Percentiles rank a stretch among this genome's conserved stretches.
phyloP scores from a whole-genome alignment of 1,140 invertebrate genomes.

The Caenorhabditis latens region DNA sequence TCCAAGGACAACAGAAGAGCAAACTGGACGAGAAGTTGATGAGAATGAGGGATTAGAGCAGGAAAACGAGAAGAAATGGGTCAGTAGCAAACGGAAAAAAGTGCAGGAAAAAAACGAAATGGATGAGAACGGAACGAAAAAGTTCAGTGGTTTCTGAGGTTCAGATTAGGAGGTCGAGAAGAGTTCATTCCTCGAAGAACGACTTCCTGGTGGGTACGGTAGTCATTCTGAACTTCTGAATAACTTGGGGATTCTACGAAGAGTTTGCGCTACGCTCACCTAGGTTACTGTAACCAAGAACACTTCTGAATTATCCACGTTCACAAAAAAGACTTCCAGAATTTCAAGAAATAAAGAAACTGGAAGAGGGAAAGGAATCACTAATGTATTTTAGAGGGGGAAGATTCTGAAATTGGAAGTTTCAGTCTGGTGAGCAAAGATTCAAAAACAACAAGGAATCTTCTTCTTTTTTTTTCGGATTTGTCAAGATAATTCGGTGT shows the following conservation, averaged over 20 bases:
- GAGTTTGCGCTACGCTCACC: too few species aligned
- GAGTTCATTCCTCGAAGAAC: not conserved
- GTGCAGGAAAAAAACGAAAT: not conserved
- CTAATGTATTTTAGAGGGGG: too few species aligned
- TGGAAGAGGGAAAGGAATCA: too few species aligned
- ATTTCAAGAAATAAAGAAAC: too few species aligned
- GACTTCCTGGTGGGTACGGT: too few species aligned
- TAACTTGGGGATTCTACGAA: too few species aligned
- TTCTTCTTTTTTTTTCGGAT: not conserved
- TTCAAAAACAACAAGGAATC: not conserved
- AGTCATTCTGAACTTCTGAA: too few species aligned
- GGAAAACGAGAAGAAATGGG: not conserved
- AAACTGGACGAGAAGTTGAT: slow-evolving; percentile 24
- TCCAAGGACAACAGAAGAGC: slow-evolving; percentile 31
- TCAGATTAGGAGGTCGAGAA: not conserved
- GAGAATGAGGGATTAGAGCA: slow-evolving; percentile 51
- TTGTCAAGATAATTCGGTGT: not conserved
- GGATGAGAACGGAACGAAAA: not conserved
- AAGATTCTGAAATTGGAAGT: not conserved
- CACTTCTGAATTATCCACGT: too few species aligned
- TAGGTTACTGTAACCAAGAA: too few species aligned
- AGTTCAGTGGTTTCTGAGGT: slow-evolving; percentile 8
- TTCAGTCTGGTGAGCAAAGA: slow-evolving; percentile 52
- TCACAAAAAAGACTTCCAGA: too few species aligned
- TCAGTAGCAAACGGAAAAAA: not conserved